Base-by-base conservation (phyloP, 1,140 invertebrate species). In the Monomorium pharaonis region DNA sequence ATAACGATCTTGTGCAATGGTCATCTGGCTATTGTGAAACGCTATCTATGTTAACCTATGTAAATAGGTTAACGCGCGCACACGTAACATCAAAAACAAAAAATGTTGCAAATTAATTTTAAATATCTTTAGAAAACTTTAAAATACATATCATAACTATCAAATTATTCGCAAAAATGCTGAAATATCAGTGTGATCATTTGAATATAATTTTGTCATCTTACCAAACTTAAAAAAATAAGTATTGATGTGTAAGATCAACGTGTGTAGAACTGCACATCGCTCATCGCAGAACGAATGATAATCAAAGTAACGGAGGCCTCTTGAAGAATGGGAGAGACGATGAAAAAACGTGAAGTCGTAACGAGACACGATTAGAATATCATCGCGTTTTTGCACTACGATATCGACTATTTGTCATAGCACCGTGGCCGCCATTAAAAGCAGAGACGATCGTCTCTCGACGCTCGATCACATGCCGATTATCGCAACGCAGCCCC, bases 361-460 rank as follows among this genome's bases (percentile, higher is more conserved):
- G 72, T 76, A 84, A 77, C 58, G 72, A 65, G 81, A 77, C 44
- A 56, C 33, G 72, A 84, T 84, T 84, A 89, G 85, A 72, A 72
- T 74, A 83, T 72, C 81, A 54, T 65, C 42, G 9, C 54, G 72
- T 78, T 86, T 56, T 47, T 67, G 14, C 81, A 85, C 24, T 74
- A 75, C 58, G 69, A 84, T 90, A 78, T 86, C 75, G 85, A 44
- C 54, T 72, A 51, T 84, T 85, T 75, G 88, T 89, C 85, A 89
- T 89, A 81, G 54, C 47, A 5, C 6, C 14, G 58, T 21, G 4
- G 65, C n/a, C 62, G 87, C 88, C 85, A 91, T 91, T 89, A 69
- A 83, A 86, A 81, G 18, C 24, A 62, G 63, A 77, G 62, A 81
- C 86, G 86, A 80, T 89, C 88, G 88, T 65, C 67, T 83, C 51